Percentiles rank a stretch among this genome's conserved stretches.
Conservation (phyloP, 2,888 invertebrate genomes). For the Petrolisthes manimaculis region DNA sequence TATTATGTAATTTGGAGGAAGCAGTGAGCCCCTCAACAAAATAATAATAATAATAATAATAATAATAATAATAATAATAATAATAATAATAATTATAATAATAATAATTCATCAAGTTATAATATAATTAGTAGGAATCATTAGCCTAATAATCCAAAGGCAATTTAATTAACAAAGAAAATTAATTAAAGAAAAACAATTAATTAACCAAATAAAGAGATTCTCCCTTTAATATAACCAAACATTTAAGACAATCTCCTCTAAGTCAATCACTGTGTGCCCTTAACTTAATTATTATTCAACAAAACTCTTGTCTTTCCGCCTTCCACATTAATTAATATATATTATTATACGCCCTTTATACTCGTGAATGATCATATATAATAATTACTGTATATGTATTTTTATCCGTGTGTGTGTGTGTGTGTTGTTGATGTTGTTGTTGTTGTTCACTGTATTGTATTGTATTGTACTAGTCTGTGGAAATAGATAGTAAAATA, state of each 20-base stretch:
- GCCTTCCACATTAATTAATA: neutral
- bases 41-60: too few relatives aligned
- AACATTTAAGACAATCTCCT: neutral
- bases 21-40: too few relatives aligned
- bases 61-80: too few relatives aligned
- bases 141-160: neutral
- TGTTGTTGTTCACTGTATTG: neutral
- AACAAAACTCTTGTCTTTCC: neutral
- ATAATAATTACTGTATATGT: neutral
- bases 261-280: constrained; percentile 7
- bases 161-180: too few relatives aligned
- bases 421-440: neutral
- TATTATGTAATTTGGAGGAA: too few relatives aligned
- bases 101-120: too few relatives aligned
- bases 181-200: too few relatives aligned
- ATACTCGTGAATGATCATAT: constrained; percentile 3
- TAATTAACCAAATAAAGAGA: too few relatives aligned
- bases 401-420: neutral
- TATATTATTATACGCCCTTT: neutral
- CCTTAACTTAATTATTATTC: neutral
- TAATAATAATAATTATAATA: too few relatives aligned
- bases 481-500: too few relatives aligned
- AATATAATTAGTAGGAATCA: too few relatives aligned
- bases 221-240: neutral
- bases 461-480: too few relatives aligned